phyloP scores from a whole-genome alignment of 2,113 vertebrate genomes.

The Hylia prasina region DNA sequence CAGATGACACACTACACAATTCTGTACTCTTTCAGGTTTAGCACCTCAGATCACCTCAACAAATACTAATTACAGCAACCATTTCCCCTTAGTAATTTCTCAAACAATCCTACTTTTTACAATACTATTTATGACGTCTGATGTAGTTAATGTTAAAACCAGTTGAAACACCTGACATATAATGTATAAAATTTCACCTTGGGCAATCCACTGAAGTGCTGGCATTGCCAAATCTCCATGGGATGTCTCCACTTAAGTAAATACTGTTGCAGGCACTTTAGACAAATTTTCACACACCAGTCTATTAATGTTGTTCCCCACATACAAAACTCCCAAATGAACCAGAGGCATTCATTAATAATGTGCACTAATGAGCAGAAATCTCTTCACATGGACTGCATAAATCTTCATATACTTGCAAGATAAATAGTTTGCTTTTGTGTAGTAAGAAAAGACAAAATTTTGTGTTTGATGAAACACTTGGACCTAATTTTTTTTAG shows the following conservation, averaged over 20 bases:
- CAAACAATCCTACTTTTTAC: not conserved
- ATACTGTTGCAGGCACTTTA: not conserved
- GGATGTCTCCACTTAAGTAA: not conserved
- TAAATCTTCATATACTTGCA: not conserved
- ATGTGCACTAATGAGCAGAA: not conserved
- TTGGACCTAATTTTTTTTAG: not conserved
- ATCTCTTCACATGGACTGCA: not conserved
- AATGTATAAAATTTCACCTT: not conserved
- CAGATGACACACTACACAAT: not conserved
- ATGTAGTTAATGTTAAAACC: not conserved
- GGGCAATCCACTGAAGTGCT: not conserved
- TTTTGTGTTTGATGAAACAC: not conserved
- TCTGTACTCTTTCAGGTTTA: not conserved
- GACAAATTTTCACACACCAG: not conserved
- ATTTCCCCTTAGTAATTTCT: not conserved
- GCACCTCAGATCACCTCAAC: not conserved
- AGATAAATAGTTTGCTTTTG: not conserved
- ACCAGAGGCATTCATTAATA: not conserved
- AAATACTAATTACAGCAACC: not conserved
- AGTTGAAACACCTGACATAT: fast-evolving
- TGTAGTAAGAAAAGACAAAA: not conserved
- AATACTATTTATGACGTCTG: not conserved
- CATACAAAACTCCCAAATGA: not conserved
- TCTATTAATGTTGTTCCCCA: not conserved
- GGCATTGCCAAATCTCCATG: not conserved